phyloP scores from a whole-genome alignment of 2,888 invertebrate species.

The Lasioglossum malachurum region DNA sequence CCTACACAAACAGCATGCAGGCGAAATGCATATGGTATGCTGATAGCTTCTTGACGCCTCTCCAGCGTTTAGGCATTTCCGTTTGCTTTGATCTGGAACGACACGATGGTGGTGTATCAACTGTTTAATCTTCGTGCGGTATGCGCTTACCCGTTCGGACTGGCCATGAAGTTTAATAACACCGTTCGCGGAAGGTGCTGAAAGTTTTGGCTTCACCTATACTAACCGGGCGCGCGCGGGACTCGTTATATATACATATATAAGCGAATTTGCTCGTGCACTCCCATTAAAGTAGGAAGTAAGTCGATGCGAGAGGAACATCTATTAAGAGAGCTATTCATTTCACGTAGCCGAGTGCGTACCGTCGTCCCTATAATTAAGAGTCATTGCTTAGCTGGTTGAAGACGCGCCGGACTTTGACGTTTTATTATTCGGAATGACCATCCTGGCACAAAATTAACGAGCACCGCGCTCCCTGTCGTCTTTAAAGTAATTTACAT shows the following conservation, averaged over 20 bases:
- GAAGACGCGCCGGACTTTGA: not conserved
- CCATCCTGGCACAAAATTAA: not conserved
- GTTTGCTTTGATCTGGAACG: conserved; percentile 5
- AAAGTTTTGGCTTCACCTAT: conserved; percentile 59
- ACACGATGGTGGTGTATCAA: conserved; percentile 17
- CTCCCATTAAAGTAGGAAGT: conserved; percentile 22
- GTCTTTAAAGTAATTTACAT: not conserved
- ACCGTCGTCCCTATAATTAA: conserved; percentile 1
- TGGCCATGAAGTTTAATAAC: conserved; percentile 69
- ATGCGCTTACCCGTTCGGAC: conserved; percentile 18
- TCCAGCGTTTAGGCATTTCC: not conserved
- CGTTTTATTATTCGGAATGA: not conserved
- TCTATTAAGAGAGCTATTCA: conserved; percentile 40
- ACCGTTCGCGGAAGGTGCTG: conserved; percentile 53
- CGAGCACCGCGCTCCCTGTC: not conserved
- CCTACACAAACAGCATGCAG: not conserved
- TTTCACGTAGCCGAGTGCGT: not conserved
- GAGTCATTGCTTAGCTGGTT: not conserved
- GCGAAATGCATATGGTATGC: not conserved
- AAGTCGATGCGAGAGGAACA: conserved; percentile 49
- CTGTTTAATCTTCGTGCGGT: conserved; percentile 18
- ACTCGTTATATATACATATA: conserved; percentile 1
- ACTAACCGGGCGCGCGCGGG: not conserved
- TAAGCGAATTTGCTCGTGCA: conserved; percentile 43
- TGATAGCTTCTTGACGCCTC: not conserved